Conservation (phyloP, 2,113 vertebrate species). For the Panurus biarmicus region DNA sequence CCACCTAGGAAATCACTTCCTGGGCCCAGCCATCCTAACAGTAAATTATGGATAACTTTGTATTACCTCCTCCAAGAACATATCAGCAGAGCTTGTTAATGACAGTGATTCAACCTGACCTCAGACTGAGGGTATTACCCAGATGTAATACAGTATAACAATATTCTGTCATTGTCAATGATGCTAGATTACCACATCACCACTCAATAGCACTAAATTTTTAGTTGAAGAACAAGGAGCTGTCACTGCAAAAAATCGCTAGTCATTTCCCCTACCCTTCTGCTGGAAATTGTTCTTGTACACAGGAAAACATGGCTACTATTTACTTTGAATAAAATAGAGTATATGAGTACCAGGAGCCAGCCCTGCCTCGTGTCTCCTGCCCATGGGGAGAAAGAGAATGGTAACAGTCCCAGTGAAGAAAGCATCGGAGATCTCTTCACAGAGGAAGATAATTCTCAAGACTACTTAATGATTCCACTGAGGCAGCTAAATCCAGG, state of each 20-base stretch:
- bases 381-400: not conserved
- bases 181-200: not conserved
- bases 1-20: not conserved
- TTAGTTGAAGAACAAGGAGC: not conserved
- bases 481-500: not conserved
- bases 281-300: not conserved
- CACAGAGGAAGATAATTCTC: not conserved
- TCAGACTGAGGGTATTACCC: not conserved
- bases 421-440: not conserved
- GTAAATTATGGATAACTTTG: not conserved
- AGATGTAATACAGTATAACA: not conserved
- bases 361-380: not conserved
- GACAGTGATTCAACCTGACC: not conserved
- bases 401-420: not conserved
- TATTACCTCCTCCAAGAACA: not conserved
- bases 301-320: not conserved
- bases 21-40: not conserved
- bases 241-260: not conserved
- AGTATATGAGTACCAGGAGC: not conserved
- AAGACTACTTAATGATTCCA: not conserved
- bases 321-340: not conserved
- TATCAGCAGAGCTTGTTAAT: not conserved
- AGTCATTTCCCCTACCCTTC: rapidly evolving
- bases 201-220: not conserved
- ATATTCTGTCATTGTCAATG: not conserved